Percentiles rank a stretch among this genome's conserved stretches.
These are phyloP conservation scores for Nymphalis io DNA, from an alignment of 1,140 invertebrate genomes.

Conservation along the genomic window DNA sequence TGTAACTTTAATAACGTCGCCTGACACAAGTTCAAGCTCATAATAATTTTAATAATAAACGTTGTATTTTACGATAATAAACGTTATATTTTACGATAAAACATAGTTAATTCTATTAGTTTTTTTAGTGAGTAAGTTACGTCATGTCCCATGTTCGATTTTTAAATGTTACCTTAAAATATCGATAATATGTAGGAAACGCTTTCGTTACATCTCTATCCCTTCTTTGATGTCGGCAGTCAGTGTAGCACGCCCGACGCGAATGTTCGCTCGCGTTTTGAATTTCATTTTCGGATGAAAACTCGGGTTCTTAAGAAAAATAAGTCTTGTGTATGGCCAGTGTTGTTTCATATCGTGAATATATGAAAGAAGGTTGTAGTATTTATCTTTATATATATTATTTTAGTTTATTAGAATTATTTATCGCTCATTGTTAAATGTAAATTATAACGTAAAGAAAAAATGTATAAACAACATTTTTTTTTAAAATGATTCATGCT, in stretches of 20 bases:
- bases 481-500: no score
- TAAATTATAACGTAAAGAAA: not conserved
- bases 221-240: constrained; percentile 51
- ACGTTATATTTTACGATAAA: no score
- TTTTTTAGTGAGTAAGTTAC: no score
- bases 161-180: not conserved
- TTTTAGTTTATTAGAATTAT: constrained; percentile 10
- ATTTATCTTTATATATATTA: constrained; percentile 21
- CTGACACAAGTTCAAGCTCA: constrained; percentile 10
- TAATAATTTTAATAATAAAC: not conserved
- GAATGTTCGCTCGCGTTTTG: constrained; percentile 54
- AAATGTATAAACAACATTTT: no score
- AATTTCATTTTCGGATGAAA: constrained; percentile 49
- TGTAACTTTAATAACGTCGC: not conserved
- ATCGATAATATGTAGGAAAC: constrained; percentile 22
- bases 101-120: no score
- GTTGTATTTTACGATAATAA: no score
- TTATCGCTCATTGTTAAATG: constrained; percentile 7
- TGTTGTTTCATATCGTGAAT: constrained; percentile 34
- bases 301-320: constrained; percentile 44
- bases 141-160: not conserved
- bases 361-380: constrained; percentile 42
- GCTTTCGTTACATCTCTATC: constrained; percentile 42
- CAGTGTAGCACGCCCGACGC: constrained; percentile 59
- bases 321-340: constrained; percentile 40